Conservation (phyloP, 2,888 invertebrate genomes). For the Tineola bisselliella region DNA sequence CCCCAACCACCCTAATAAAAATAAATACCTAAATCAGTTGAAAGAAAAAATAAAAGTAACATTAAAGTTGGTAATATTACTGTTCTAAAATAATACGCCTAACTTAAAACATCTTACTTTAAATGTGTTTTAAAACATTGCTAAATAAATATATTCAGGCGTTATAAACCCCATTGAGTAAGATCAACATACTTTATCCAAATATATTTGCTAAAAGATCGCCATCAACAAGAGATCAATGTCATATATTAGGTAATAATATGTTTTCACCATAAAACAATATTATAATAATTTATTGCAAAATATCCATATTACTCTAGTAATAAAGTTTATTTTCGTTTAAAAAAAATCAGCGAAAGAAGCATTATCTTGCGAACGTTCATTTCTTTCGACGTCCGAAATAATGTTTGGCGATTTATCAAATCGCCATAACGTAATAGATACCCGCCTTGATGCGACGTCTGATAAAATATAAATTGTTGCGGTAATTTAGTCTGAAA, state of each 20-base stretch:
- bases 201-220: background rate
- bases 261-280: slow-evolving; percentile 14
- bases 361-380: slow-evolving; percentile 51
- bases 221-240: background rate
- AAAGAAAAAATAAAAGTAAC: background rate
- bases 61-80: background rate
- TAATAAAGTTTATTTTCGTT: slow-evolving; percentile 29
- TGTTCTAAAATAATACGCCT: background rate
- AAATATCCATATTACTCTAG: slow-evolving; percentile 39
- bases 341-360: slow-evolving; percentile 24
- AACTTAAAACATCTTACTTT: background rate
- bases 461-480: slow-evolving; percentile 48
- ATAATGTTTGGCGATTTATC: slow-evolving; percentile 66
- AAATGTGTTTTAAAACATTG: background rate
- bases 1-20: background rate
- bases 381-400: slow-evolving; percentile 63
- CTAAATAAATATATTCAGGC: background rate
- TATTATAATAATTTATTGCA: slow-evolving; percentile 47
- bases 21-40: background rate
- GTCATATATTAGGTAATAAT: background rate
- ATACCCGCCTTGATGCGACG: slow-evolving; percentile 56
- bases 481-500: slow-evolving; percentile 16
- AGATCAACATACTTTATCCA: background rate
- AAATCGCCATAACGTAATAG: slow-evolving; percentile 67
- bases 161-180: background rate